Conservation (phyloP, 2,797 vertebrate species). For the Spondyliosoma cantharus region DNA sequence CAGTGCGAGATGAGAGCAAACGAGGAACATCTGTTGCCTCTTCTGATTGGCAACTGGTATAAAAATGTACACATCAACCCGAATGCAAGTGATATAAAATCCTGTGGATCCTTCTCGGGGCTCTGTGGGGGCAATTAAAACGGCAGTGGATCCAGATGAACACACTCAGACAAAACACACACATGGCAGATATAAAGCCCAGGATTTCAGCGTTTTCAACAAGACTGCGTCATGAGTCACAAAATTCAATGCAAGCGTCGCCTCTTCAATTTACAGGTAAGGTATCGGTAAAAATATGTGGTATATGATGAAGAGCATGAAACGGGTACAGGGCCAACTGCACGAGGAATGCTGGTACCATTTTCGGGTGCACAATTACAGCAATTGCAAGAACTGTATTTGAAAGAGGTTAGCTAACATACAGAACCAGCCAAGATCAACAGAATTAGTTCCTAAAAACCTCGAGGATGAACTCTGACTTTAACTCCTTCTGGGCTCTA, state of each 20-base stretch:
- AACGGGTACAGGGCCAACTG: neutral
- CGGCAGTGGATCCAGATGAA: slow-evolving; percentile 48
- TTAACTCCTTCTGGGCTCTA: no score
- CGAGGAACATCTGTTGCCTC: neutral
- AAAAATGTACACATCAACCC: slow-evolving; percentile 2
- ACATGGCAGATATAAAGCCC: slow-evolving; percentile 4
- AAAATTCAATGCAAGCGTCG: slow-evolving; percentile 3
- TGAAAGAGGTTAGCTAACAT: neutral
- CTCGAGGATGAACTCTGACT: neutral
- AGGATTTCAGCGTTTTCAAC: slow-evolving; percentile 16
- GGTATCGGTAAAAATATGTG: neutral
- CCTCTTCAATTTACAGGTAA: neutral
- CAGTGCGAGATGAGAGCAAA: slow-evolving; percentile 12
- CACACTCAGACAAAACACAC: slow-evolving; percentile 40
- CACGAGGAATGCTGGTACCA: neutral
- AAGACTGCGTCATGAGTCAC: neutral
- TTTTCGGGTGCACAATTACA: neutral
- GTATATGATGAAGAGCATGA: neutral
- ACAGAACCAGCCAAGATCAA: neutral
- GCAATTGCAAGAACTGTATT: neutral
- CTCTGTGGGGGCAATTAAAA: slow-evolving; percentile 67
- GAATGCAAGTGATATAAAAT: slow-evolving; percentile 18
- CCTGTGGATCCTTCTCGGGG: slow-evolving; percentile 14
- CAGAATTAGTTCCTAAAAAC: neutral
- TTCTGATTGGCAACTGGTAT: slow-evolving; percentile 5